A percentile compares a stretch with the other conserved stretches of the same genome.
Conservation (phyloP, 2,888 invertebrate genomes). For the Hirudinaria manillensis region DNA sequence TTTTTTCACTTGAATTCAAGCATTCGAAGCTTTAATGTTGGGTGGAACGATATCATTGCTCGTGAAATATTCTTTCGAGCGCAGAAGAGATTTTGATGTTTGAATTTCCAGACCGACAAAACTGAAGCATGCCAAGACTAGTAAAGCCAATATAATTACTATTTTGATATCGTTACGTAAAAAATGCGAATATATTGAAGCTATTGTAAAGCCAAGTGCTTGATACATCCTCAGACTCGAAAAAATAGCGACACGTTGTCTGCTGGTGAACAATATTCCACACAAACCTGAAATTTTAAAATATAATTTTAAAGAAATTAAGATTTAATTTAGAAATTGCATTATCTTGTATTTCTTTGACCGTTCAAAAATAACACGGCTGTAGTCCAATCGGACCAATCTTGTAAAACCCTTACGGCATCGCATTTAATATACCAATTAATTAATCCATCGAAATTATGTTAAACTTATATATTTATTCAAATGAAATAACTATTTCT, state of each 20-base stretch:
- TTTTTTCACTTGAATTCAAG: too few relatives aligned
- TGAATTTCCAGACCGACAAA: conserved; percentile 8
- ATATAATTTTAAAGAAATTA: neutral
- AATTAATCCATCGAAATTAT: too few relatives aligned
- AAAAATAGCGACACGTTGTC: conserved; percentile 47
- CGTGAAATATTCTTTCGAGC: too few relatives aligned
- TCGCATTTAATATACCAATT: too few relatives aligned
- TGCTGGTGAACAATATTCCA: conserved; percentile 44
- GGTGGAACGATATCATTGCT: too few relatives aligned
- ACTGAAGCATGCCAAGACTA: conserved; percentile 41
- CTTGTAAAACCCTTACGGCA: too few relatives aligned
- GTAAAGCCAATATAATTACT: conserved; percentile 40
- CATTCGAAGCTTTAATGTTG: too few relatives aligned
- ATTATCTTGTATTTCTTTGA: neutral
- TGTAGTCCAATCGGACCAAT: too few relatives aligned
- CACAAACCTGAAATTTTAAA: conserved; percentile 44
- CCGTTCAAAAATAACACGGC: too few relatives aligned
- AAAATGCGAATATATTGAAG: conserved; percentile 44
- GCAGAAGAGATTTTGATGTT: conserved; percentile 5
- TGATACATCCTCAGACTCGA: conserved; percentile 46
- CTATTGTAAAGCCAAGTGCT: conserved; percentile 45
- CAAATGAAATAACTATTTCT: too few relatives aligned
- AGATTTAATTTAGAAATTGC: too few relatives aligned
- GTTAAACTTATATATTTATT: too few relatives aligned
- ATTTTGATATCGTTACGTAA: conserved; percentile 46